A percentile compares a stretch with the other conserved stretches of the same genome.
Evolutionary conservation across 2,888 invertebrate genomes (phyloP).

Genomic region (Macroteleia sp.): DNA sequence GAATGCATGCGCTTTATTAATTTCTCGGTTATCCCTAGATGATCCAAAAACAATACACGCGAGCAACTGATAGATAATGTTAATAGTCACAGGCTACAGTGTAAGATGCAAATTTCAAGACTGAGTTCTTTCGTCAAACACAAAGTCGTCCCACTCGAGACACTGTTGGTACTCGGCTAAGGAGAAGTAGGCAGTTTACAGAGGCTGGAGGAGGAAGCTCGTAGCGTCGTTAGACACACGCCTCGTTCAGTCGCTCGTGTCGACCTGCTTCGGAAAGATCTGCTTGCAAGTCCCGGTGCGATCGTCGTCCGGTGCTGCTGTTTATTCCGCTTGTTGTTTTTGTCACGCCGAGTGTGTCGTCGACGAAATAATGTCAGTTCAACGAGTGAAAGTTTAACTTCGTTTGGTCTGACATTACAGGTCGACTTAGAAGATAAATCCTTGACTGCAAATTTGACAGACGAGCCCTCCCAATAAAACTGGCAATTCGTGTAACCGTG

Average conservation of each 20-base stretch:
- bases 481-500: no score
- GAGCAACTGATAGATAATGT: not conserved
- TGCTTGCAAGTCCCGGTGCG: constrained; percentile 38
- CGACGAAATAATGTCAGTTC: not conserved
- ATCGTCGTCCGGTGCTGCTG: not conserved
- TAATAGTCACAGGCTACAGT: constrained; percentile 11
- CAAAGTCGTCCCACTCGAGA: constrained; percentile 64
- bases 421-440: no score
- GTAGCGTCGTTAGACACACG: constrained; percentile 71
- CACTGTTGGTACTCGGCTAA: constrained; percentile 38
- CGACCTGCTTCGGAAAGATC: constrained; percentile 67
- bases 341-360: constrained; percentile 1
- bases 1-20: no score
- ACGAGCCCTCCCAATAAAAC: no score
- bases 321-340: not conserved
- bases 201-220: constrained; percentile 70
- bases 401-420: no score
- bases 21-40: no score
- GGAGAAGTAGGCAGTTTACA: constrained; percentile 65
- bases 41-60: not conserved
- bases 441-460: no score
- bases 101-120: constrained; percentile 56
- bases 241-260: constrained; percentile 70
- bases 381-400: constrained; percentile 17
- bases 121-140: constrained; percentile 46